Evolutionary conservation across 2,797 vertebrate species (phyloP).

Genomic region (Sylvilagus floridanus): DNA sequence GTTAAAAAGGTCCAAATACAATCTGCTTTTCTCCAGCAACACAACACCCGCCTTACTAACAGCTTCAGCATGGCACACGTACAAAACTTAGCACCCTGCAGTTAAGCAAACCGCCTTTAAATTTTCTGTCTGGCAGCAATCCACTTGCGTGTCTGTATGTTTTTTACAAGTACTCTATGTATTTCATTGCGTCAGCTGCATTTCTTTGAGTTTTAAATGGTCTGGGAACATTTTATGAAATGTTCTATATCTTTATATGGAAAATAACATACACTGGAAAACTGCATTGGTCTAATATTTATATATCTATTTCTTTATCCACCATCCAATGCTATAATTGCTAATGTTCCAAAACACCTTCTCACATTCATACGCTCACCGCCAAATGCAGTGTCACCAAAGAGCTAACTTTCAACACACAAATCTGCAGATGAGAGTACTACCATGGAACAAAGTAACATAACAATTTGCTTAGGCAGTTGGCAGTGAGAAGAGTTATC

Average conservation of each 20-base stretch:
- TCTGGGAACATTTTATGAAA: constrained; percentile 87
- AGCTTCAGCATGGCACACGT: constrained; percentile 77
- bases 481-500: constrained; percentile 54
- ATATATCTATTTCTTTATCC: constrained; percentile 76
- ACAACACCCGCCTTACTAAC: constrained; percentile 76
- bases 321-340: constrained; percentile 52
- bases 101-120: constrained; percentile 84
- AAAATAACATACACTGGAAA: constrained; percentile 84
- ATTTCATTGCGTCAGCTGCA: constrained; percentile 86
- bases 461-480: constrained; percentile 57
- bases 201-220: constrained; percentile 87
- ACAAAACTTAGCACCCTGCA: constrained; percentile 80
- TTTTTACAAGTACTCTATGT: constrained; percentile 85
- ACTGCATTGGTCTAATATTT: constrained; percentile 74
- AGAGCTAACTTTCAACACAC: constrained; percentile 70
- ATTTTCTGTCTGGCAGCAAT: constrained; percentile 85
- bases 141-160: constrained; percentile 76
- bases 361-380: constrained; percentile 67
- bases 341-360: constrained; percentile 77
- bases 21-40: constrained; percentile 82
- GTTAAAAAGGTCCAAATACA: constrained; percentile 70
- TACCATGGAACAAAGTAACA: constrained; percentile 51
- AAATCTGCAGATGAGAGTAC: constrained; percentile 64
- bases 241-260: constrained; percentile 86
- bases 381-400: constrained; percentile 69